Base-by-base conservation (phyloP, 2,888 invertebrate species). In the Mesorhabditis belari region DNA sequence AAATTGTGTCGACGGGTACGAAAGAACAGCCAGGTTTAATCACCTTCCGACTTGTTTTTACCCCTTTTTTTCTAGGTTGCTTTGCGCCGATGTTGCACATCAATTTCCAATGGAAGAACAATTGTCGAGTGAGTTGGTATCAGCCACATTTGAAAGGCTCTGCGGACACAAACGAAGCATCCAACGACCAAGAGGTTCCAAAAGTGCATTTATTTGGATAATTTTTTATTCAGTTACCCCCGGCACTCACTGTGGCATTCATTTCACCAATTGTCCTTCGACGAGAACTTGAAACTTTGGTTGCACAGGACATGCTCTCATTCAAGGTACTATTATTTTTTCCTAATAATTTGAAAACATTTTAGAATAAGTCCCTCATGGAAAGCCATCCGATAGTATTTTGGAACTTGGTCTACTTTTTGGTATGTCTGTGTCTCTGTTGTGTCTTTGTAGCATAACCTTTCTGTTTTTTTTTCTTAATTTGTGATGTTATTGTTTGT, bases 371-470 rank as follows among this genome's bases (percentile, higher is more conserved):
- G 4, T 54, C 52, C 2, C n/a, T 69, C 83, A 90, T 93, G n/a
- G 90, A 92, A 80, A 90, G 92, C 60, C 95, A 98, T 85, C 93
- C 93, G 0, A 94, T 96, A 67, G 90, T 99, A 60, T 99, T 92
- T 83, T 99, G 98, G 98, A 99, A 99, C 84, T 83, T 98, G 79
- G 80, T 96, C 24, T 98, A 95, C 93, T 90, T 90, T 80, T 89
- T 95, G 82, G 90, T 92, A 75, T 87, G 96, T 23, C 90, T 96
- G n/a, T n/a, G n/a, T n/a, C n/a, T n/a, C n/a, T n/a, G n/a, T n/a
- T n/a, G n/a, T n/a, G n/a, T n/a, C n/a, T n/a, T n/a, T n/a, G n/a
- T n/a, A n/a, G n/a, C n/a, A n/a, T n/a, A n/a, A n/a, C n/a, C n/a
- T n/a, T n/a, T n/a, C n/a, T n/a, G n/a, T n/a, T n/a, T n/a, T n/a